Conservation (phyloP, 2,797 vertebrate species). For the Syngnathus rostellatus region DNA sequence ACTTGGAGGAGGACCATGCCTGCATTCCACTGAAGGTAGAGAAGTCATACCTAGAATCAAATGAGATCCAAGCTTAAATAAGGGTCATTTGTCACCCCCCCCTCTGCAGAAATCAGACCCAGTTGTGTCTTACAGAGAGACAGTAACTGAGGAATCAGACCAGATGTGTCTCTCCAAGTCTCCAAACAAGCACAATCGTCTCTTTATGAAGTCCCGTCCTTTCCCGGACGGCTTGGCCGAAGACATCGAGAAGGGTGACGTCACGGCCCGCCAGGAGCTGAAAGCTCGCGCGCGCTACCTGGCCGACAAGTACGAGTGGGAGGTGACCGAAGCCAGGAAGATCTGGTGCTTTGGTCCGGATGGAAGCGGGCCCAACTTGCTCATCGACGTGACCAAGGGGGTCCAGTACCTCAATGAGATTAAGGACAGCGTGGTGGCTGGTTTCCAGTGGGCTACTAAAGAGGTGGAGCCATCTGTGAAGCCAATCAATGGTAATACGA, state of each 20-base stretch:
- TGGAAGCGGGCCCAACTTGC: conserved; percentile 84
- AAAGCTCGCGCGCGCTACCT: conserved; percentile 85
- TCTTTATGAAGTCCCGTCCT: conserved; percentile 87
- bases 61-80: neutral
- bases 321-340: conserved; percentile 86
- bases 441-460: conserved; percentile 97
- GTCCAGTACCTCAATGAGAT: conserved; percentile 98
- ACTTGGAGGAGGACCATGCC: conserved; percentile 92
- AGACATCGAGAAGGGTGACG: conserved; percentile 89
- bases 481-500: neutral
- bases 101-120: conserved; percentile 86
- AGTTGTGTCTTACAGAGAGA: conserved; percentile 92
- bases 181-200: conserved; percentile 93
- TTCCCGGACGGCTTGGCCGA: conserved; percentile 86
- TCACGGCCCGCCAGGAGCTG: conserved; percentile 81
- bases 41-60: neutral
- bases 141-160: conserved; percentile 78
- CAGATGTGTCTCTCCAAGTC: conserved; percentile 90
- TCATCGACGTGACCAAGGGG: conserved; percentile 89
- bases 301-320: conserved; percentile 89
- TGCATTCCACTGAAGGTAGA: conserved; percentile 90
- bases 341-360: conserved; percentile 97
- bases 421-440: conserved; percentile 94
- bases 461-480: conserved; percentile 66
- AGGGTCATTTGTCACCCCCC: too few relatives aligned